A percentile compares a stretch with the other conserved stretches of the same genome.
These are phyloP conservation scores for Erythrocercus mccallii DNA, from an alignment of 2,113 vertebrate genomes.

Conservation along the genomic window DNA sequence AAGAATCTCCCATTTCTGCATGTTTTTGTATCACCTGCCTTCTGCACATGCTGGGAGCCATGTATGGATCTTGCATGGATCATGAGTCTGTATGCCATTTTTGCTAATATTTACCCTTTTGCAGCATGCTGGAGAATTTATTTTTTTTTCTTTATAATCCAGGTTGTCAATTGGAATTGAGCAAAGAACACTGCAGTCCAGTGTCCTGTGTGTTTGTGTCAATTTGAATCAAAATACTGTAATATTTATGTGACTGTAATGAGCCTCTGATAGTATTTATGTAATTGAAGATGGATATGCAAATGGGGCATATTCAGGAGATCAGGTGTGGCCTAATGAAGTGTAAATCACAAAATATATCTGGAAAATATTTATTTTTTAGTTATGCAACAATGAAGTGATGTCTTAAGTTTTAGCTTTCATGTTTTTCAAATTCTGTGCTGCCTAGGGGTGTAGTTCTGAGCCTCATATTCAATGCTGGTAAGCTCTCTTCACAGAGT, in stretches of 20 bases:
- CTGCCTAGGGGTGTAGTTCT: no score
- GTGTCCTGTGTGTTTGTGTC: background rate
- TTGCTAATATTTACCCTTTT: background rate
- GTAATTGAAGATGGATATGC: background rate
- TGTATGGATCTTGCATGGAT: background rate
- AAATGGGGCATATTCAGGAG: background rate
- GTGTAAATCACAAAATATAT: background rate
- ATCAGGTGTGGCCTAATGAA: background rate
- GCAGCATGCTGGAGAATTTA: background rate
- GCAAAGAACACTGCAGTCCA: background rate
- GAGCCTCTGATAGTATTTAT: background rate
- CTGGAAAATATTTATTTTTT: slow-evolving; percentile 5
- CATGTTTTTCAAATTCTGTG: no score
- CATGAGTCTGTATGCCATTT: background rate
- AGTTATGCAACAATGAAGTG: slow-evolving; percentile 17
- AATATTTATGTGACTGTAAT: background rate
- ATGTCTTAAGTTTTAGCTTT: no score
- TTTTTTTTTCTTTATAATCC: background rate
- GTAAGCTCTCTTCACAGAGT: no score
- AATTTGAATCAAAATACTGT: background rate
- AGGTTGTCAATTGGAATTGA: background rate
- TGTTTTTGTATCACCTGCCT: background rate
- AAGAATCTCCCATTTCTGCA: no score
- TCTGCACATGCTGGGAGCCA: background rate
- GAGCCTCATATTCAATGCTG: no score